phyloP scores from a whole-genome alignment of 2,888 invertebrate genomes.

The Girardia tigrina region DNA sequence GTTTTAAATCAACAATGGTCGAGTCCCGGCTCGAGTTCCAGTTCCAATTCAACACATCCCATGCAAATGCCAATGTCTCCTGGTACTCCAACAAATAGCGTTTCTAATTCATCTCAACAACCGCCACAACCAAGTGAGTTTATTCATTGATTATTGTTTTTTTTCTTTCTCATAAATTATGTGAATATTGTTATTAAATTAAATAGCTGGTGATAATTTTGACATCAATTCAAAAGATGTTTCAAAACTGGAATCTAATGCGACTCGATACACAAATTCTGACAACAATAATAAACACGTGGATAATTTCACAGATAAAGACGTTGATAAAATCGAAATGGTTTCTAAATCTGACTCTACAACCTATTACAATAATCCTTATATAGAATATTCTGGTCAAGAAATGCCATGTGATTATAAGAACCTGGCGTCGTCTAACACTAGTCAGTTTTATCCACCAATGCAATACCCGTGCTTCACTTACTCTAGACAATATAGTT shows the following conservation, averaged over 20 bases:
- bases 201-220: constrained; percentile 23
- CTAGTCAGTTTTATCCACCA: constrained; percentile 23
- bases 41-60: constrained; percentile 18
- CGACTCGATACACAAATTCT: background rate
- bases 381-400: constrained; percentile 17
- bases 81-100: background rate
- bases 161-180: background rate
- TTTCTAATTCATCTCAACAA: background rate
- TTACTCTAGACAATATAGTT: constrained; percentile 23
- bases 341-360: constrained; percentile 14
- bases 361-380: constrained; percentile 13
- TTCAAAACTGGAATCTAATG: constrained; percentile 14
- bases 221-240: constrained; percentile 23
- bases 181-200: background rate
- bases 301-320: constrained; percentile 12
- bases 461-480: constrained; percentile 15
- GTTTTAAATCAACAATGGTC: constrained; percentile 9
- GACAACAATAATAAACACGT: constrained; percentile 15
- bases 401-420: constrained; percentile 20
- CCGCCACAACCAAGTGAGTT: background rate
- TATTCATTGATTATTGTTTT: background rate
- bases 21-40: background rate
- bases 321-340: constrained; percentile 15
- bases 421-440: background rate
- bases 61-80: constrained; percentile 23